Evolutionary conservation across 2,113 vertebrate species (phyloP).

Genomic region (Nannobrachium achirus): DNA sequence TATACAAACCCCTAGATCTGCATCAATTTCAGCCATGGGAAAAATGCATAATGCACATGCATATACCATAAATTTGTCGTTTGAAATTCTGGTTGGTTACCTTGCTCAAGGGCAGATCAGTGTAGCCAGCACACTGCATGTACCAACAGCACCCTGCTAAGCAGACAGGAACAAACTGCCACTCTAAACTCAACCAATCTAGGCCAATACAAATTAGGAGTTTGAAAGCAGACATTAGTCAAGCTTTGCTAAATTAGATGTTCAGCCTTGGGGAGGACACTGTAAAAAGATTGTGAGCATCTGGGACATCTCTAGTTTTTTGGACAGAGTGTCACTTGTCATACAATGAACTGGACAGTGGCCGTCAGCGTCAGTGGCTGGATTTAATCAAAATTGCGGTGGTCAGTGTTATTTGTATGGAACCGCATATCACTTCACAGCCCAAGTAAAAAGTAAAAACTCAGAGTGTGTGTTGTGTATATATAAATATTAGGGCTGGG

Average conservation of each 20-base stretch:
- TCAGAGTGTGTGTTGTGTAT: too few species aligned
- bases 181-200: background rate
- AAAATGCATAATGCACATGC: background rate
- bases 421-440: too few species aligned
- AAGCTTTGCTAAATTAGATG: too few species aligned
- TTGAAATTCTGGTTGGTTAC: slow-evolving; percentile 28
- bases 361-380: too few species aligned
- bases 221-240: slow-evolving; percentile 1
- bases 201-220: slow-evolving; percentile 17
- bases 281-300: background rate
- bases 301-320: too few species aligned
- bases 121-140: slow-evolving; percentile 15
- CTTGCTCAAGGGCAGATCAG: slow-evolving; percentile 37
- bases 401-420: too few species aligned
- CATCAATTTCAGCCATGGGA: slow-evolving; percentile 5
- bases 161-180: background rate
- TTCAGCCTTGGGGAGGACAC: background rate
- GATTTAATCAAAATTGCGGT: too few species aligned
- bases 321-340: background rate
- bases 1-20: background rate
- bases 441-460: too few species aligned
- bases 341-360: too few species aligned
- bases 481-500: too few species aligned
- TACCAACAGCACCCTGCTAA: slow-evolving; percentile 15
- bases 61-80: background rate